phyloP scores from a whole-genome alignment of 2,113 vertebrate species.

The Silurus asotus region DNA sequence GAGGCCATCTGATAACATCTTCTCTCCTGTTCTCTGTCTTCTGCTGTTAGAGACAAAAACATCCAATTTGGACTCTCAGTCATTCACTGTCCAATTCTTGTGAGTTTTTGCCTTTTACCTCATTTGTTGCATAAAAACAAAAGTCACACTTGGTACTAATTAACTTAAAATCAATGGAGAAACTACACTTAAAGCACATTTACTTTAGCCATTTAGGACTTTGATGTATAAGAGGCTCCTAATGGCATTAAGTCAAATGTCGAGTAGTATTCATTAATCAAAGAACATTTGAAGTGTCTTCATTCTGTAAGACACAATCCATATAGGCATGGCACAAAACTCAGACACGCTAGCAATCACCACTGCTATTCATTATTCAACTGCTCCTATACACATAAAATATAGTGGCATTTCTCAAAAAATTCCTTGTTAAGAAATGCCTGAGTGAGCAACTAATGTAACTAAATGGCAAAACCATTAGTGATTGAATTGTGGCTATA shows the following conservation, averaged over 20 bases:
- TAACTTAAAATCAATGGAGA: conserved; percentile 22
- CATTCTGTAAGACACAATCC: conserved; percentile 34
- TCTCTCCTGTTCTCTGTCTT: too few species aligned
- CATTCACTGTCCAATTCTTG: too few species aligned
- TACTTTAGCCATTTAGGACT: conserved; percentile 49
- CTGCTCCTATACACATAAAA: neutral
- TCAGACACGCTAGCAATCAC: neutral
- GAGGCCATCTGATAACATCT: too few species aligned
- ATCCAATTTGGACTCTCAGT: too few species aligned
- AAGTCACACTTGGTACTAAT: conserved; percentile 64
- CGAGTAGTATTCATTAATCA: conserved; percentile 72
- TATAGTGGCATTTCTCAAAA: neutral
- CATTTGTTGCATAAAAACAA: too few species aligned
- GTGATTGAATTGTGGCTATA: neutral
- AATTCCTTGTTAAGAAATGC: neutral
- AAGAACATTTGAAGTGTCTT: conserved; percentile 69
- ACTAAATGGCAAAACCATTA: neutral
- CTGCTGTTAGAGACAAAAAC: too few species aligned
- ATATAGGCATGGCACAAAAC: conserved; percentile 3
- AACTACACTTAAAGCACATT: conserved; percentile 63
- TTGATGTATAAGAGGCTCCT: conserved; percentile 63
- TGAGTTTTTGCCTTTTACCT: too few species aligned
- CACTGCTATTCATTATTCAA: neutral
- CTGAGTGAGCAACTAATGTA: neutral
- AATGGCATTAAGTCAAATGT: conserved; percentile 66